These are phyloP conservation scores for Triplophysa siluroides DNA, from an alignment of 2,113 vertebrate species.

Conservation along the genomic window DNA sequence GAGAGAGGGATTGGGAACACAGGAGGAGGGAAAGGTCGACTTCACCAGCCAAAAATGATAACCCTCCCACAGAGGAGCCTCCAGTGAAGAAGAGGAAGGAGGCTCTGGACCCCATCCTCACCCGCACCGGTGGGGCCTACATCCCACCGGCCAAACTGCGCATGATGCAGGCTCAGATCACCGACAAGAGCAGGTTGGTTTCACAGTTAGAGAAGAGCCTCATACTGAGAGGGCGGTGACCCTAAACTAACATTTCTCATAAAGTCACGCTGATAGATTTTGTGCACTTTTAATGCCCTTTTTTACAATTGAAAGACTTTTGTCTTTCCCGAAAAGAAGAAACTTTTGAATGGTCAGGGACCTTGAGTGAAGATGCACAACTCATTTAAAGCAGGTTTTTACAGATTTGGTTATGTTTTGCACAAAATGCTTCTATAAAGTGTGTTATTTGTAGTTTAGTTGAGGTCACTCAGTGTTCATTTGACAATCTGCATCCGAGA, in stretches of 20 bases:
- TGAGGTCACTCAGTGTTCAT: too few species aligned
- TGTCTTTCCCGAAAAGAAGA: too few species aligned
- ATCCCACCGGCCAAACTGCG: constrained; percentile 95
- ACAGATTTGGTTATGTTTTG: too few species aligned
- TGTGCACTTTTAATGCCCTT: too few species aligned
- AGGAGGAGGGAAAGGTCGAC: constrained; percentile 75
- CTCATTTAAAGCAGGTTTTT: too few species aligned
- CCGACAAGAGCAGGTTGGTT: constrained; percentile 91
- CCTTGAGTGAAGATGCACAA: too few species aligned
- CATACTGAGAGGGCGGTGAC: not conserved
- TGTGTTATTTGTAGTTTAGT: too few species aligned
- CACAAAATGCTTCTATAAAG: too few species aligned
- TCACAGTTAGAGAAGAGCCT: not conserved
- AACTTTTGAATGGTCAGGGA: too few species aligned
- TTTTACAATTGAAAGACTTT: too few species aligned
- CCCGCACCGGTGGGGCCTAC: constrained; percentile 93
- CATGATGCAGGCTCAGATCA: constrained; percentile 98
- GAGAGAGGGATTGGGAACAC: constrained; percentile 49
- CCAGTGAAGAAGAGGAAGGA: constrained; percentile 92
- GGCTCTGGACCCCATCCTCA: constrained; percentile 91
- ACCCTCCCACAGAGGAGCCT: constrained; percentile 70
- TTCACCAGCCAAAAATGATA: constrained; percentile 71
- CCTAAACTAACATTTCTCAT: not conserved
- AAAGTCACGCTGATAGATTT: too few species aligned
- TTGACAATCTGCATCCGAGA: too few species aligned